phyloP scores from a whole-genome alignment of 1,140 invertebrate genomes.

The Mylabris phalerata region DNA sequence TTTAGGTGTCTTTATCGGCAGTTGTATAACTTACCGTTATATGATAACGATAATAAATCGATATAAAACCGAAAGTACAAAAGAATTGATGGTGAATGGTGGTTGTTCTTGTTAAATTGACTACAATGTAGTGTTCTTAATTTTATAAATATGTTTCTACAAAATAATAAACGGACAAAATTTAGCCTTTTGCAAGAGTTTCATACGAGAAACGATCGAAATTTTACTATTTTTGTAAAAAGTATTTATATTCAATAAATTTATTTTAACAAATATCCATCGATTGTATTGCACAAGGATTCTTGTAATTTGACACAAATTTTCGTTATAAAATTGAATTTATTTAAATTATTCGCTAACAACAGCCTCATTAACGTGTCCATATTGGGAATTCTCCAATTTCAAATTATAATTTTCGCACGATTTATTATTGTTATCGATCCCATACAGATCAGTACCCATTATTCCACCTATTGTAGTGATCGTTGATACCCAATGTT shows the following conservation, averaged over 20 bases:
- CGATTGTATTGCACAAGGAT: too few relatives aligned
- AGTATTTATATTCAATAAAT: too few relatives aligned
- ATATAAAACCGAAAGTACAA: slow-evolving; percentile 3
- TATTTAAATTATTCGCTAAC: neutral
- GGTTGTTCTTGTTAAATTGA: too few relatives aligned
- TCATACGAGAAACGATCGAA: too few relatives aligned
- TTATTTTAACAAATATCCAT: too few relatives aligned
- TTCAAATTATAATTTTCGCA: slow-evolving; percentile 7
- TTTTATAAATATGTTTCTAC: too few relatives aligned
- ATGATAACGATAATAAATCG: neutral
- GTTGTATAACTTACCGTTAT: slow-evolving; percentile 1
- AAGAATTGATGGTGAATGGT: neutral
- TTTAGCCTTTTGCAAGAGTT: too few relatives aligned
- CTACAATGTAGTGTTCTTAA: too few relatives aligned
- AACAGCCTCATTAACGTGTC: slow-evolving; percentile 7
- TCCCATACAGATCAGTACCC: neutral
- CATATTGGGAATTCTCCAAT: neutral
- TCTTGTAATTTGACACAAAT: neutral
- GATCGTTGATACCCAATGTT: neutral
- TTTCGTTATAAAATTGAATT: too few relatives aligned
- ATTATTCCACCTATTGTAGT: slow-evolving; percentile 10
- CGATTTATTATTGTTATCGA: slow-evolving; percentile 5
- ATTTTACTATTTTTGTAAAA: too few relatives aligned
- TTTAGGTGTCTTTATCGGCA: slow-evolving; percentile 1
- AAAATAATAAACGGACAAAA: too few relatives aligned